Percentiles rank a stretch among this genome's conserved stretches.
Conservation (phyloP, 2,797 vertebrate genomes). For the Manis crassicaudata region DNA sequence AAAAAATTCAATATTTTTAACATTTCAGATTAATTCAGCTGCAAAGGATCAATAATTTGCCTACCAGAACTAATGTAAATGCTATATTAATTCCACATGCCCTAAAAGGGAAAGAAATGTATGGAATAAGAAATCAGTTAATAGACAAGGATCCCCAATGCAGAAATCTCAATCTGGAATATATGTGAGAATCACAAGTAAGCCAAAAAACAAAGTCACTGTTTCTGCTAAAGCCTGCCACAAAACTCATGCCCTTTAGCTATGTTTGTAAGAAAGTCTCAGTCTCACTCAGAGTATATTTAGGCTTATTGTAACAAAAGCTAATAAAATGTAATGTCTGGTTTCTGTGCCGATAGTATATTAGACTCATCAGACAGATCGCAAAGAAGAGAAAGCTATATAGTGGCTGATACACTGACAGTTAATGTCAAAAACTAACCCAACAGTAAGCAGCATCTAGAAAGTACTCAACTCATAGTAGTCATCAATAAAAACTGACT, state of each 20-base stretch:
- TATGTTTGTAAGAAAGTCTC: not conserved
- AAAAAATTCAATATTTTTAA: slow-evolving; percentile 5
- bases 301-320: not conserved
- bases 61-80: not conserved
- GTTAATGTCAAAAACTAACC: not conserved
- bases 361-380: not conserved
- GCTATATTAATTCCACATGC: not conserved
- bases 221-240: slow-evolving; percentile 8
- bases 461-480: not conserved
- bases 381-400: not conserved
- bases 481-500: not conserved
- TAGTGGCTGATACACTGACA: not conserved
- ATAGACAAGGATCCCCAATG: not conserved
- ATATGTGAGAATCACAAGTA: not conserved
- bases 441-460: not conserved
- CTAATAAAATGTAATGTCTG: not conserved
- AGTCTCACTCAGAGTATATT: not conserved
- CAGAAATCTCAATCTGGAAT: slow-evolving; percentile 14
- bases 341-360: not conserved
- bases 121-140: not conserved
- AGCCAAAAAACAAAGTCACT: slow-evolving; percentile 19
- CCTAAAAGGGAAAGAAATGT: not conserved
- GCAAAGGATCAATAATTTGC: not conserved
- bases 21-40: slow-evolving; percentile 3
- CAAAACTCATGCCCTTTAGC: not conserved